These are phyloP conservation scores for Nomada ruficornis DNA, from an alignment of 2,888 invertebrate species.

Conservation along the genomic window DNA sequence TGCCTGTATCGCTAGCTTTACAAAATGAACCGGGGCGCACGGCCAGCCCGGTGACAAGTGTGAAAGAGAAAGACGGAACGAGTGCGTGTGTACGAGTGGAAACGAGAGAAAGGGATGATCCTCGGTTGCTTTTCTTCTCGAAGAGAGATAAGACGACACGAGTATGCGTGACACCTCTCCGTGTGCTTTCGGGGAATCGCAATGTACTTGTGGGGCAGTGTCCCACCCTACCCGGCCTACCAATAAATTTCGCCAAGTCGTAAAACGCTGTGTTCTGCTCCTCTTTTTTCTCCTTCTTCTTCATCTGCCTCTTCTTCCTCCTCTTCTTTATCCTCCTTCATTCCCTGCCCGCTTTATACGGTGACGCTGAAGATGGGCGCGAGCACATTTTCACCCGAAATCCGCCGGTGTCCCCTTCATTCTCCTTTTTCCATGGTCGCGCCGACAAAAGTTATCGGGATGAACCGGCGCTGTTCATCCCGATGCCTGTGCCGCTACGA, in stretches of 20 bases:
- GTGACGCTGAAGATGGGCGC: not conserved
- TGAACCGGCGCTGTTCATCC: slow-evolving; percentile 42
- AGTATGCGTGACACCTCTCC: slow-evolving; percentile 69
- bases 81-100: not conserved
- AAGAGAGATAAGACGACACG: slow-evolving; percentile 67
- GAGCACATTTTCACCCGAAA: slow-evolving; percentile 46
- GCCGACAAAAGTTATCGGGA: slow-evolving; percentile 53
- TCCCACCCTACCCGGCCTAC: slow-evolving; percentile 77
- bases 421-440: slow-evolving; percentile 12
- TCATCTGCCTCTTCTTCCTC: not conserved
- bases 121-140: slow-evolving; percentile 59
- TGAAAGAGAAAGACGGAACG: not conserved
- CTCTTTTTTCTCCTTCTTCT: slow-evolving; percentile 27
- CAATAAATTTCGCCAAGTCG: slow-evolving; percentile 82
- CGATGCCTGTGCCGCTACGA: slow-evolving; percentile 22
- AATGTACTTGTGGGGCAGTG: slow-evolving; percentile 78
- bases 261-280: slow-evolving; percentile 72
- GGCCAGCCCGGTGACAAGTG: slow-evolving; percentile 64
- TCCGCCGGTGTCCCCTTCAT: slow-evolving; percentile 25
- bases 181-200: slow-evolving; percentile 78
- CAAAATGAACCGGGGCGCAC: slow-evolving; percentile 65
- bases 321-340: not conserved
- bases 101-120: slow-evolving; percentile 29
- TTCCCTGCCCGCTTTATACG: not conserved
- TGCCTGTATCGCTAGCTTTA: slow-evolving; percentile 76